Evolutionary conservation across 2,797 vertebrate genomes (phyloP).

Genomic region (Lophotriccus pileatus): DNA sequence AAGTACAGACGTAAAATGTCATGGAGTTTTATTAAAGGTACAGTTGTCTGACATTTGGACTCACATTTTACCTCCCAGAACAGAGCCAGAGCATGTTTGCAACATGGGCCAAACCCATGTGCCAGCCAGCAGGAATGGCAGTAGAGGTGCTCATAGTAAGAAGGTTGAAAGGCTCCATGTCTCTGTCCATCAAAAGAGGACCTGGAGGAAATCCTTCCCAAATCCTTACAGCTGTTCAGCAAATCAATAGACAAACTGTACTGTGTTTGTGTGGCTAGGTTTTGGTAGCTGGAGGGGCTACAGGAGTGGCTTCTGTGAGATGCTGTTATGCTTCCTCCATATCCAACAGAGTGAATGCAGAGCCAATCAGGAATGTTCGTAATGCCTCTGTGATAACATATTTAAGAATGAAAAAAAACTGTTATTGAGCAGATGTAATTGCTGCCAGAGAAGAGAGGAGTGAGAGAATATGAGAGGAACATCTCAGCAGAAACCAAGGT

Average conservation of each 20-base stretch:
- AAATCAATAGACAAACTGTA: neutral
- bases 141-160: accelerated
- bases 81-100: neutral
- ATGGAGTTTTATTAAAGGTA: neutral
- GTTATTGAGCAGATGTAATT: no score
- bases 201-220: neutral
- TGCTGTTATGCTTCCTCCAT: neutral
- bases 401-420: neutral
- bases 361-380: neutral
- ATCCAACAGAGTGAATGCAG: neutral
- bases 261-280: neutral
- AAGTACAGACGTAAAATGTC: neutral
- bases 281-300: neutral
- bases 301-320: neutral
- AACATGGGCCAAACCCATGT: neutral
- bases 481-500: neutral
- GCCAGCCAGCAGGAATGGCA: neutral
- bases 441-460: neutral
- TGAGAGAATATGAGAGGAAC: neutral
- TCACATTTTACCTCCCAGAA: neutral
- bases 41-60: neutral
- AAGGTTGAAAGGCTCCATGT: neutral
- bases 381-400: neutral
- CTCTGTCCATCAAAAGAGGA: neutral
- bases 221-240: neutral